Conservation (phyloP, 2,797 vertebrate genomes). For the Phylloscopus collybita region DNA sequence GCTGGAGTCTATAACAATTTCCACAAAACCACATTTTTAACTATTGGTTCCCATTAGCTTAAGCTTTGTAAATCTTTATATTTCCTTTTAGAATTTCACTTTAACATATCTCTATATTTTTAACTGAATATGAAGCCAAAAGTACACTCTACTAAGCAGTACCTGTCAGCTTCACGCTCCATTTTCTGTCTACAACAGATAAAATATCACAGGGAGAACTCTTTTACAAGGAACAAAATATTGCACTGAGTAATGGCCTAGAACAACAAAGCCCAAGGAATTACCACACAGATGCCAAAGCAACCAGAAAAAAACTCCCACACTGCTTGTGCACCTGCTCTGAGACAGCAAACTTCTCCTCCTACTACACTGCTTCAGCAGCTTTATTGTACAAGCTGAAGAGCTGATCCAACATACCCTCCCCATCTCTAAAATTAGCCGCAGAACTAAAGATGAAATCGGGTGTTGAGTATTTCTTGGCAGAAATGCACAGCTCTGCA, state of each 20-base stretch:
- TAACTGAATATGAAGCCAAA: neutral
- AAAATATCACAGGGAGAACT: neutral
- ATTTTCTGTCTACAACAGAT: neutral
- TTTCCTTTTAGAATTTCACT: neutral
- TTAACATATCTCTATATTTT: neutral
- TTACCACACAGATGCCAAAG: neutral
- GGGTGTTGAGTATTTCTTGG: slow-evolving; percentile 45
- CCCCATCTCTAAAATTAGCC: neutral
- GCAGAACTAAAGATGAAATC: slow-evolving; percentile 50
- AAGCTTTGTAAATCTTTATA: neutral
- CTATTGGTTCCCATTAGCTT: neutral
- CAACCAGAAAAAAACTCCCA: neutral
- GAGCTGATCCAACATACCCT: neutral
- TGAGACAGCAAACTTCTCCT: slow-evolving; percentile 28
- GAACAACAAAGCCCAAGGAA: neutral
- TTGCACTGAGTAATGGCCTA: neutral
- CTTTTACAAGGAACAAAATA: neutral
- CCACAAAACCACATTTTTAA: neutral
- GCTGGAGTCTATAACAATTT: neutral
- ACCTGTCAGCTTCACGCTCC: neutral
- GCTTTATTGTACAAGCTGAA: neutral
- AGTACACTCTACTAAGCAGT: neutral
- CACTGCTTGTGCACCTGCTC: slow-evolving; percentile 10
- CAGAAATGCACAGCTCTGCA: neutral
- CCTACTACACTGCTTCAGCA: neutral